Evolutionary conservation across 2,113 vertebrate species (phyloP).

Genomic region (Natator depressus): DNA sequence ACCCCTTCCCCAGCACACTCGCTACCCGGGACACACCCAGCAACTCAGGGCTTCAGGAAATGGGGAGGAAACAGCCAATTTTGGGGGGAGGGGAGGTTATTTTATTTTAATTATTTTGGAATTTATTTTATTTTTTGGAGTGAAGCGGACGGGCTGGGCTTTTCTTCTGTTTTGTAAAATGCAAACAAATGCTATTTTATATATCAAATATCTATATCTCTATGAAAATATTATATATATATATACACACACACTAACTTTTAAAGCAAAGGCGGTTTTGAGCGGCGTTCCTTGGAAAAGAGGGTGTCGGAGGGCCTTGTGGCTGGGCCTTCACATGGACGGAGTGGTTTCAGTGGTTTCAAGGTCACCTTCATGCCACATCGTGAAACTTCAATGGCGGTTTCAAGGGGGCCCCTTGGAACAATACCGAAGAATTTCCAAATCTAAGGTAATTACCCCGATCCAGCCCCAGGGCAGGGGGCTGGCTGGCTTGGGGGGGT

Average conservation of each 20-base stretch:
- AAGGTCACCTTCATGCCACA: neutral
- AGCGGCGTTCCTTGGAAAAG: neutral
- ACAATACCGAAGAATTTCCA: neutral
- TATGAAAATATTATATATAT: neutral
- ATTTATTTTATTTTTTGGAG: neutral
- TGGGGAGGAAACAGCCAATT: neutral
- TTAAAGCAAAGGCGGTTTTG: neutral
- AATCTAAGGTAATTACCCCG: neutral
- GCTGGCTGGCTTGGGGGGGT: neutral
- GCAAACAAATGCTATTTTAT: conserved; percentile 36
- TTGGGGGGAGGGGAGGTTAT: neutral
- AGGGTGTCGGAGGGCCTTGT: neutral
- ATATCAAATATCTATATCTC: conserved; percentile 37
- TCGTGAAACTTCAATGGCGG: neutral
- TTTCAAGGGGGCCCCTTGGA: neutral
- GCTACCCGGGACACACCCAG: neutral
- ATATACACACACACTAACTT: neutral
- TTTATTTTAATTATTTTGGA: neutral
- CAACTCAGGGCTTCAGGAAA: conserved; percentile 19
- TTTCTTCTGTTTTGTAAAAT: conserved; percentile 32
- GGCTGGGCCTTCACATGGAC: neutral
- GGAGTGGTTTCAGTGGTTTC: neutral
- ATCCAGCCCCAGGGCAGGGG: neutral
- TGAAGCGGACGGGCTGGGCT: neutral
- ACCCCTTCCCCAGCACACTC: neutral